Evolutionary conservation across 1,140 invertebrate genomes (phyloP), one percentile per base, ranked within the genome.

Genomic region (Drosophila chauvacae): DNA sequence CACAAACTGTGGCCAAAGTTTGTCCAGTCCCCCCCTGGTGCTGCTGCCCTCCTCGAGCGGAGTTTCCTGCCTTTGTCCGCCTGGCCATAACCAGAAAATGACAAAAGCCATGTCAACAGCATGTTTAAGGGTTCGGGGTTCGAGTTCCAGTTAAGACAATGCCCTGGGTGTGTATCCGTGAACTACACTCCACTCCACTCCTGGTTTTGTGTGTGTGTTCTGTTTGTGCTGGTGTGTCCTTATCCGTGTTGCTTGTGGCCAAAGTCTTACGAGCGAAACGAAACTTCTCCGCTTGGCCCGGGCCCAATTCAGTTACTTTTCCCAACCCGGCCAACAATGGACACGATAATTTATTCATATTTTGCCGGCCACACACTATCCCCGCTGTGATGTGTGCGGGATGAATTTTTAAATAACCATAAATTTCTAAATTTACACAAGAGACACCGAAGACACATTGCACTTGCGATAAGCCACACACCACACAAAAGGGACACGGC

Each of bases 401-500:
- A 77, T 88, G 81, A 88, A 88, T 88, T 88, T 88, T 88, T 88
- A 88, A 90, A 88, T 88, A 88, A 88, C 86, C 87, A 90, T 88
- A 88, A 88, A 88, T 88, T 88, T 76, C 84, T 88, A 88, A 88
- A 88, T 88, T 88, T 88, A 88, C 84, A 81, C 84, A 88, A 75
- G 84, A 85, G 84, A 88, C 84, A 56, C 84, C 69, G 80, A 84
- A 88, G 84, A 87, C 84, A 87, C 84, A 88, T 87, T 90, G 85
- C 81, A 78, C 68, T 84, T 77, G 85, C 73, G 84, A 88, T 87
- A 88, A 87, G 85, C 81, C 71, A 69, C 85, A 90, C 18, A 48
- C 53, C 69, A 59, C 64, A 68, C 48, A 76, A 64, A 74, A 72
- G 69, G 69, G 51, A 75, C 53, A 58, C 26, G 41, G 35, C 45